phyloP scores from a whole-genome alignment of 2,113 vertebrate species.

The Sialia sialis region DNA sequence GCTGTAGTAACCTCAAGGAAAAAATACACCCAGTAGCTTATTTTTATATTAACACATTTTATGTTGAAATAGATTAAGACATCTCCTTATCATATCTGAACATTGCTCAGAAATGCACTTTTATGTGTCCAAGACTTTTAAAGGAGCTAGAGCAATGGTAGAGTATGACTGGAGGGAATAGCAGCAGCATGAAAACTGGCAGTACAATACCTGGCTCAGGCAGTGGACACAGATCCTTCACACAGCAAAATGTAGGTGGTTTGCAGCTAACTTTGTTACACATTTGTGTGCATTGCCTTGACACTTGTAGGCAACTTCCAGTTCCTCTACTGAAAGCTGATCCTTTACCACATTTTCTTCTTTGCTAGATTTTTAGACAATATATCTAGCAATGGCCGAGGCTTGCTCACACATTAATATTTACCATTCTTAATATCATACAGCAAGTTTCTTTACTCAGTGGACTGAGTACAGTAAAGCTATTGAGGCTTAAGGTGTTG shows the following conservation, averaged over 20 bases:
- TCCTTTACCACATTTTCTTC: not conserved
- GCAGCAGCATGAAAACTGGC: not conserved
- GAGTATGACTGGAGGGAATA: not conserved
- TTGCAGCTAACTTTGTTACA: not conserved
- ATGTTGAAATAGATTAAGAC: not conserved
- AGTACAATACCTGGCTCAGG: not conserved
- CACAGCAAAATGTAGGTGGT: not conserved
- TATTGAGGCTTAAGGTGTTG: not conserved
- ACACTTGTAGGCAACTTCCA: not conserved
- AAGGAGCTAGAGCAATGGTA: not conserved
- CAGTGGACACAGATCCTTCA: not conserved
- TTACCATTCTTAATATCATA: not conserved
- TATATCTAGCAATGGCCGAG: not conserved
- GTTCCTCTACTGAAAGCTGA: not conserved
- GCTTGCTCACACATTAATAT: not conserved
- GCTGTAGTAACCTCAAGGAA: not conserved
- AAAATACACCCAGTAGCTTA: not conserved
- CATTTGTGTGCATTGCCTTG: fast-evolving
- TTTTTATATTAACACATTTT: not conserved
- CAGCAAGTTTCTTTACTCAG: not conserved
- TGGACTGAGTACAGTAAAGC: not conserved
- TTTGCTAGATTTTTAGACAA: not conserved
- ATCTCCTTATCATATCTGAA: not conserved
- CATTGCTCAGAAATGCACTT: not conserved
- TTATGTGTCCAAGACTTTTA: not conserved